Evolutionary conservation across 2,888 invertebrate species (phyloP).

Genomic region (Agrotis exclamationis): DNA sequence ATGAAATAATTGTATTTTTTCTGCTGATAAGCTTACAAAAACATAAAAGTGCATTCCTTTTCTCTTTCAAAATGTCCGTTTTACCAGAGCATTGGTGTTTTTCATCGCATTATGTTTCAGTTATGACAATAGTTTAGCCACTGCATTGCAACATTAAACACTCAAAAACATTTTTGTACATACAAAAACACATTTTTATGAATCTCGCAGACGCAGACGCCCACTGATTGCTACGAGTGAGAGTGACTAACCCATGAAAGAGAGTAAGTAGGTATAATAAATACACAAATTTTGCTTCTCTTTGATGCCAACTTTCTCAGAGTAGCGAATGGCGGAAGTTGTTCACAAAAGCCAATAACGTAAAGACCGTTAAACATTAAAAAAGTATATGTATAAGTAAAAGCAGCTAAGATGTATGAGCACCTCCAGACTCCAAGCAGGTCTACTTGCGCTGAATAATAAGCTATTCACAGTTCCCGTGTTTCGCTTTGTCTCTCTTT

Average conservation of each 20-base stretch:
- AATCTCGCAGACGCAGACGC: slow-evolving; percentile 17
- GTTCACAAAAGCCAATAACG: slow-evolving; percentile 51
- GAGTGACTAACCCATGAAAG: slow-evolving; percentile 31
- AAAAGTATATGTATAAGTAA: slow-evolving; percentile 44
- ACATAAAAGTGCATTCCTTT: slow-evolving; percentile 40
- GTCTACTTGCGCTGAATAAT: slow-evolving; percentile 57
- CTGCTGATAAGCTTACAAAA: slow-evolving; percentile 37
- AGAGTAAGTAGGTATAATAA: slow-evolving; percentile 24
- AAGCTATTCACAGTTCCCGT: slow-evolving; percentile 40
- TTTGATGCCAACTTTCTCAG: slow-evolving; percentile 36
- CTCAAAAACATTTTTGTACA: slow-evolving; percentile 7
- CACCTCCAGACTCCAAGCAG: slow-evolving; percentile 48
- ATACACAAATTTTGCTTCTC: slow-evolving; percentile 21
- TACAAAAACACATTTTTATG: slow-evolving; percentile 27
- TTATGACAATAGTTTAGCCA: not conserved
- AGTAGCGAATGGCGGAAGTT: slow-evolving; percentile 18
- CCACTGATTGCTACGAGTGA: slow-evolving; percentile 44
- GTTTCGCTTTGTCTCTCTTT: slow-evolving; percentile 51
- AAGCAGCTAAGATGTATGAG: slow-evolving; percentile 45
- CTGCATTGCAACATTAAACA: not conserved
- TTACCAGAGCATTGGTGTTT: slow-evolving; percentile 10
- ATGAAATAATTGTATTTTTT: slow-evolving; percentile 25
- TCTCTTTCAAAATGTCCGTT: slow-evolving; percentile 6
- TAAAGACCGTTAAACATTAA: slow-evolving; percentile 42
- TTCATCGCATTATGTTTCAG: not conserved